Base-by-base conservation (phyloP, 2,888 invertebrate species). In the Amphipyra tragopoginis region DNA sequence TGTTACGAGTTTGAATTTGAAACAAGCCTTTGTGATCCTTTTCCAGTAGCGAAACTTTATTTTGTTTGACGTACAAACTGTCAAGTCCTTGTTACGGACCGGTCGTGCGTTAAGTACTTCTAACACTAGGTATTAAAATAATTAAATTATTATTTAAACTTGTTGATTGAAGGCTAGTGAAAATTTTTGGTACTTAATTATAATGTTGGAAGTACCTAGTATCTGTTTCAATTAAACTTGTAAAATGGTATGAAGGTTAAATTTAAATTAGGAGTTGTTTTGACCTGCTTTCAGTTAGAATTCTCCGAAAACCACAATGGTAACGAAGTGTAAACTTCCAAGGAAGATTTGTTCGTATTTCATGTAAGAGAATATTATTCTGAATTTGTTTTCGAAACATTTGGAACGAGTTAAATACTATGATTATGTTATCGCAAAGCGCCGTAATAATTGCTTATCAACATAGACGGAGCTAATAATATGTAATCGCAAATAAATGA, bases 21-120 rank as follows among this genome's bases (percentile, higher is more conserved):
- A 75, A 58, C 59, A 49, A 57, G 21, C 57, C 65, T 69, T 77
- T 75, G 70, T 70, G 48, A 66, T 64, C 55, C 64, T 57, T 69
- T 69, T 39, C 43, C 59, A 54, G 60, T 47, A 42, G 44, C 13
- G 29, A 58, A 73, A 70, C 47, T 77, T 77, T 53, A 44, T 52
- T 34, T 77, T 60, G 61, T 64, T 58, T 63, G 56, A 64, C 44
- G 55, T 56, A 39, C 14, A 58, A 65, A 63, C 53, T 61, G 70
- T 63, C 61, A 50, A 44, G n/a, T 9, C 14, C 26, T 53, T 49
- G 72, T 72, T 74, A 62, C 44, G n/a, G 34, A 13, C 21, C 44
- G 53, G 45, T 51, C 61, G 50, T 50, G 56, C 51, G 9, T 58
- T 38, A 38, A 56, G 34, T 36, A 44, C 8, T 5, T 2, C 44